These are phyloP conservation scores for Incurvaria masculella DNA, from an alignment of 2,888 invertebrate species.

Conservation along the genomic window DNA sequence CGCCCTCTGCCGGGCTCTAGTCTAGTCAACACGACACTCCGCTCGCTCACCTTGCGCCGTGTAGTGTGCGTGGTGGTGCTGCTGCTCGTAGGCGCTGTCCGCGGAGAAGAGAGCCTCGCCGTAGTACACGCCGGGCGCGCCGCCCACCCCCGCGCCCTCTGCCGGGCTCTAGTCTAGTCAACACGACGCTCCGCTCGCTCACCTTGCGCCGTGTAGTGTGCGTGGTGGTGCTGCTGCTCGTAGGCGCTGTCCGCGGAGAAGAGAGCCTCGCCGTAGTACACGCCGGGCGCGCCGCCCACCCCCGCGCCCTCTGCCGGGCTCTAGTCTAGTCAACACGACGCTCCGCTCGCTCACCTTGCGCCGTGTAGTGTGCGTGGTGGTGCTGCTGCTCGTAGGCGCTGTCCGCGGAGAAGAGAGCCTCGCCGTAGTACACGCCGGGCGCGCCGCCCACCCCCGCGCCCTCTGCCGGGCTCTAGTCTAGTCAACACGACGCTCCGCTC, in stretches of 20 bases:
- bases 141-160: conserved; percentile 33
- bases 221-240: conserved; percentile 76
- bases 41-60: conserved; percentile 65
- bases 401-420: conserved; percentile 54
- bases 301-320: no score
- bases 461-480: no score
- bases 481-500: no score
- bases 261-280: conserved; percentile 61
- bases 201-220: conserved; percentile 68
- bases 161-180: no score
- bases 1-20: no score
- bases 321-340: no score
- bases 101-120: conserved; percentile 59
- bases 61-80: conserved; percentile 77
- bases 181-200: no score
- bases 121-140: conserved; percentile 46
- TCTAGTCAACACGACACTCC: no score
- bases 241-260: conserved; percentile 55
- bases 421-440: conserved; percentile 56
- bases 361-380: conserved; percentile 71
- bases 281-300: conserved; percentile 27
- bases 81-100: conserved; percentile 59
- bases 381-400: conserved; percentile 68
- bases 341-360: conserved; percentile 67
- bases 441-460: conserved; percentile 29